Evolutionary conservation across 2,888 invertebrate species (phyloP).

Genomic region (Dryobota labecula): DNA sequence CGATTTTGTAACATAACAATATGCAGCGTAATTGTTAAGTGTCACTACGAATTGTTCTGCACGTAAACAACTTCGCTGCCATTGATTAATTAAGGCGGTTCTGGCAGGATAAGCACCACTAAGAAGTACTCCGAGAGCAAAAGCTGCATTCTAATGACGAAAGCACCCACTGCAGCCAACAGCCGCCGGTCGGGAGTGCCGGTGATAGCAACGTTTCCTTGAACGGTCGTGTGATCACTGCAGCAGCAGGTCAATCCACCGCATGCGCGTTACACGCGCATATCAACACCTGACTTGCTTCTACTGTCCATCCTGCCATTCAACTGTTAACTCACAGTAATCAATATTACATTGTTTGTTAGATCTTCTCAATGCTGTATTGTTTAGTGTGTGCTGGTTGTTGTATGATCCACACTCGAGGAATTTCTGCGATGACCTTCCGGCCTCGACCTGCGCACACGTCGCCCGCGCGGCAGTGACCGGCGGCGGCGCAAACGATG

Average conservation of each 20-base stretch:
- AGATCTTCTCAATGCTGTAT: not conserved
- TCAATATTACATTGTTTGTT: not conserved
- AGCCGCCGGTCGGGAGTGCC: not conserved
- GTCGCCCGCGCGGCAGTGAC: not conserved
- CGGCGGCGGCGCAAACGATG: conserved; percentile 2
- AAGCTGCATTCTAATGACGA: not conserved
- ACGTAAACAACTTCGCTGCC: not conserved
- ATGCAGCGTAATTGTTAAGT: not conserved
- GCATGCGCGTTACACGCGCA: not conserved
- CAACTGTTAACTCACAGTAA: not conserved
- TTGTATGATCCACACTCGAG: not conserved
- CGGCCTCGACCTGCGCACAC: conserved; percentile 5
- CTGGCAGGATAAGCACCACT: not conserved
- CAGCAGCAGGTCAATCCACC: not conserved
- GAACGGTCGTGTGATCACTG: not conserved
- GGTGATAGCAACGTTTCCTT: not conserved
- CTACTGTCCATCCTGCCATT: not conserved
- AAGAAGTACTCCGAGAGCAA: not conserved
- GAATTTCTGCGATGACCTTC: not conserved
- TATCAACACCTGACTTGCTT: not conserved
- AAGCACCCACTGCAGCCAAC: not conserved
- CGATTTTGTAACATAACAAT: not conserved
- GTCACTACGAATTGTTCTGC: not conserved
- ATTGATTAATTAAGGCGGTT: not conserved
- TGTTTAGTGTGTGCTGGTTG: not conserved